Evolutionary conservation across 2,113 vertebrate genomes (phyloP).

Genomic region (Okapia johnstoni): DNA sequence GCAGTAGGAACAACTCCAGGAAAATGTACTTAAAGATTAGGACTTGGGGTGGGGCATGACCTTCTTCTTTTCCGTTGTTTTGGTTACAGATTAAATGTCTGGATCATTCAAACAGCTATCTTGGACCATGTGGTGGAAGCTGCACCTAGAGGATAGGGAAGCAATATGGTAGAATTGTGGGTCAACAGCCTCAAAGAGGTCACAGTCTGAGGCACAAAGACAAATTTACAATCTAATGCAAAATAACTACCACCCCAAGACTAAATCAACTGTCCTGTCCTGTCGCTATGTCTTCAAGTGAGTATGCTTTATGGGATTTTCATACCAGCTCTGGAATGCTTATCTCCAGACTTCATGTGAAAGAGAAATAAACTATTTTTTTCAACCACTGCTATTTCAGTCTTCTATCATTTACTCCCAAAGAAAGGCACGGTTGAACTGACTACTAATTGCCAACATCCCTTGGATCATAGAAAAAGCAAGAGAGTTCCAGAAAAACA

Average conservation of each 20-base stretch:
- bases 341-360: background rate
- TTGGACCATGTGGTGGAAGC: background rate
- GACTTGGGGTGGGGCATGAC: background rate
- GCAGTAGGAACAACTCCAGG: background rate
- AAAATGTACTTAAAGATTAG: background rate
- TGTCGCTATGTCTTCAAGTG: background rate
- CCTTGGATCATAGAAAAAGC: background rate
- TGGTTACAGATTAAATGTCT: background rate
- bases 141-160: background rate
- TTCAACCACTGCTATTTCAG: background rate
- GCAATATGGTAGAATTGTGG: background rate
- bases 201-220: conserved; percentile 3
- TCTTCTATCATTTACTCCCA: background rate
- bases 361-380: conserved; percentile 34
- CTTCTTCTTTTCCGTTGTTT: background rate
- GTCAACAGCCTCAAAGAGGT: background rate
- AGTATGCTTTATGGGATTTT: background rate
- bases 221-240: background rate
- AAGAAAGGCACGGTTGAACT: background rate
- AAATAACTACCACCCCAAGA: background rate
- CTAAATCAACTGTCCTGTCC: background rate
- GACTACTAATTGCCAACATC: background rate
- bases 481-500: background rate
- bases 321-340: background rate
- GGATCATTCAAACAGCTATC: background rate